These are phyloP conservation scores for Noctuana brunneofusca DNA, from an alignment of 2,888 invertebrate species.

Conservation along the genomic window DNA sequence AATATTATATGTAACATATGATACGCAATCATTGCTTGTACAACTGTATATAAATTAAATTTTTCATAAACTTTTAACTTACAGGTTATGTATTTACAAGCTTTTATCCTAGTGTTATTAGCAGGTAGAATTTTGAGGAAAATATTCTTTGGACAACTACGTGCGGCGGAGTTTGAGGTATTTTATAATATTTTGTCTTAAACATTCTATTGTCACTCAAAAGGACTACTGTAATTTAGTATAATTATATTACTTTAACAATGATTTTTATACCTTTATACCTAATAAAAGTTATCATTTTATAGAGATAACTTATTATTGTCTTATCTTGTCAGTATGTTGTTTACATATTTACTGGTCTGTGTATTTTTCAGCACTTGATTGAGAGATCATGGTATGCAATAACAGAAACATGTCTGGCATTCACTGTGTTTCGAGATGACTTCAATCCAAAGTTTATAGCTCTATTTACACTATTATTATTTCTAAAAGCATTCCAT, in stretches of 20 bases:
- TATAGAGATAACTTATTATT: too few species aligned
- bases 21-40: conserved; percentile 3
- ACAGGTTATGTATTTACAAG: conserved; percentile 98
- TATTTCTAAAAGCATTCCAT: conserved; percentile 99
- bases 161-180: conserved; percentile 98
- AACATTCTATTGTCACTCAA: neutral
- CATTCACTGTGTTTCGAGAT: conserved; percentile 99
- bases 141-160: conserved; percentile 96
- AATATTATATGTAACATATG: conserved; percentile 18
- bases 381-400: conserved; percentile 99
- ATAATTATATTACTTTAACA: neutral
- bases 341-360: conserved; percentile 24
- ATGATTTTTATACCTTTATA: neutral
- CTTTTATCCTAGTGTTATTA: conserved; percentile 95
- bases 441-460: conserved; percentile 99
- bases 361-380: conserved; percentile 88
- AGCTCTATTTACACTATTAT: conserved; percentile 96
- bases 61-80: conserved; percentile 34
- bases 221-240: too few species aligned
- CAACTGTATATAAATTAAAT: neutral
- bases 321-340: too few species aligned
- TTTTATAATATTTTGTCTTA: conserved; percentile 33
- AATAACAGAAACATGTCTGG: conserved; percentile 99
- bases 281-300: neutral
- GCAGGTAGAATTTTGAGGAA: conserved; percentile 96